Conservation (phyloP, 37 sponge, comb jelly and placozoan genomes). For the Axinella damicornis region DNA sequence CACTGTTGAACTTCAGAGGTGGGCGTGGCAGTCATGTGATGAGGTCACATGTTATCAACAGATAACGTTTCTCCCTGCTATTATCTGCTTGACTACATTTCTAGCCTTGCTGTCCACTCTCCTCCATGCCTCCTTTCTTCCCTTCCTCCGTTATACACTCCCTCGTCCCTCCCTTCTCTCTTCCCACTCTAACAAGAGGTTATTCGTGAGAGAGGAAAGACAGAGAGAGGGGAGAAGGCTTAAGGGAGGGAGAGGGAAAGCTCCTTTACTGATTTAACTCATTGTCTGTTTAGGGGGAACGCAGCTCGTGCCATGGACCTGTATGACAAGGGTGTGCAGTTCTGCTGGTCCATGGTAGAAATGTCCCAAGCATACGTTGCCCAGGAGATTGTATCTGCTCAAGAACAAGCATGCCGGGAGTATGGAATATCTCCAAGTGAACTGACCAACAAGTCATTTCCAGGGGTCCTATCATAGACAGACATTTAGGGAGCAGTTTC, state of each 20-base stretch:
- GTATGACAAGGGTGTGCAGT: constrained; percentile 46
- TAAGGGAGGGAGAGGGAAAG: no score
- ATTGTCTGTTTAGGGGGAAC: constrained; percentile 51
- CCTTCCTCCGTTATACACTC: no score
- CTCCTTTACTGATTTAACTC: neutral
- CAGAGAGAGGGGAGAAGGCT: no score
- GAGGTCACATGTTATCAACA: no score
- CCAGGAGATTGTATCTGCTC: constrained; percentile 44
- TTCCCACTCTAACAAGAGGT: no score
- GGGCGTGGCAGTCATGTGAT: constrained; percentile 5
- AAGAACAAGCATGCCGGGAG: constrained; percentile 45
- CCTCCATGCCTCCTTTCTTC: no score
- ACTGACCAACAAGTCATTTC: constrained; percentile 3
- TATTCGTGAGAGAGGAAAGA: no score
- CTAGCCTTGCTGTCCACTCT: no score
- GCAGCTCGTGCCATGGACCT: constrained; percentile 47
- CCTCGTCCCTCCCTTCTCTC: no score
- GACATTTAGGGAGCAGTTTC: no score
- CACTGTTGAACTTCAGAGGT: constrained; percentile 80
- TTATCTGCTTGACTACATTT: no score
- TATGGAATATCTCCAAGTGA: constrained; percentile 35
- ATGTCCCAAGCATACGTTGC: constrained; percentile 56
- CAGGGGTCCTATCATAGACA: neutral
- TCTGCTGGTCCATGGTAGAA: constrained; percentile 45
- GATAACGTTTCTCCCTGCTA: no score